Evolutionary conservation across 37 sponge, comb jelly and placozoan species (phyloP).

Genomic region (Petrosia ficiformis): DNA sequence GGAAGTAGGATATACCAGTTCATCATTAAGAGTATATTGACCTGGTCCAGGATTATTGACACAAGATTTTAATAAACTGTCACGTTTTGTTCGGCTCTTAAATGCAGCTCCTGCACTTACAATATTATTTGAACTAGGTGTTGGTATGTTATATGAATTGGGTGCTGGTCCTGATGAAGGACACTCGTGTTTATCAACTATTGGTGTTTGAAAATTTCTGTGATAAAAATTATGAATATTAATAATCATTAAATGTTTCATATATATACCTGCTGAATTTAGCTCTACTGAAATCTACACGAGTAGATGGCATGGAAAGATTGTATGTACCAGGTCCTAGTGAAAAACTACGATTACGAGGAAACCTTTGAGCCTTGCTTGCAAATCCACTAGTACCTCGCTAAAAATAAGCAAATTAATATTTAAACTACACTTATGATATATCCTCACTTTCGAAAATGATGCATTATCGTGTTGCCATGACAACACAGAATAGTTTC

Average conservation of each 20-base stretch:
- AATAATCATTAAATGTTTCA: neutral
- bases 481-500: conserved; percentile 24
- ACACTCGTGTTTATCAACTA: conserved; percentile 1
- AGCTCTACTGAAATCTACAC: conserved; percentile 24
- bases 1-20: conserved; percentile 28
- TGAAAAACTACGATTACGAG: neutral
- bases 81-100: conserved; percentile 44
- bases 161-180: conserved; percentile 44
- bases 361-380: conserved; percentile 72
- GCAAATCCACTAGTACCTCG: conserved; percentile 79
- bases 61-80: neutral
- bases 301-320: neutral
- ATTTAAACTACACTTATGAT: neutral
- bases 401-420: conserved; percentile 10
- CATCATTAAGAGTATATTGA: conserved; percentile 68
- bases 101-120: conserved; percentile 52
- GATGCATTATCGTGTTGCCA: conserved; percentile 5
- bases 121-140: conserved; percentile 6
- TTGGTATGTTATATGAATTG: conserved; percentile 47
- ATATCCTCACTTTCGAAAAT: conserved; percentile 20
- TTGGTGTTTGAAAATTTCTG: conserved; percentile 43
- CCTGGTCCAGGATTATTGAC: conserved; percentile 58
- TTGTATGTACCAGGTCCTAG: conserved; percentile 53
- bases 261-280: conserved; percentile 15
- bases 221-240: neutral